Conservation (phyloP, 2,113 vertebrate species). For the Gymnogyps californianus region DNA sequence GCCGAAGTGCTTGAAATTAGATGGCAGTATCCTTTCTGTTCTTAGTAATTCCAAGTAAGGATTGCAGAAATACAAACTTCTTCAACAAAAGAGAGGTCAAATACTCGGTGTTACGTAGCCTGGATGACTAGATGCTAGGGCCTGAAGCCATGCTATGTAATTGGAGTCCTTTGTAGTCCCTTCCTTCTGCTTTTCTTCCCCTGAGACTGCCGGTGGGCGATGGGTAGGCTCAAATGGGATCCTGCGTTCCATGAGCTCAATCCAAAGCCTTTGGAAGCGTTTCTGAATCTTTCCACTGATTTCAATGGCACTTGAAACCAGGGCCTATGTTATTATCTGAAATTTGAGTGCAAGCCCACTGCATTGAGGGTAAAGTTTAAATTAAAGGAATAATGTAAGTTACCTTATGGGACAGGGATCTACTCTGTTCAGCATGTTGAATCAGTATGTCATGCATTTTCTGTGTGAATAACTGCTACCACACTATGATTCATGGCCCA, state of each 20-base stretch:
- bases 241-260: background rate
- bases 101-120: accelerated
- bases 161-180: background rate
- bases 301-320: background rate
- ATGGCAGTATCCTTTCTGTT: background rate
- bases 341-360: background rate
- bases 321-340: background rate
- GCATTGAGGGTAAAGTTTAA: background rate
- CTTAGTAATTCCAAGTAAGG: background rate
- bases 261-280: background rate
- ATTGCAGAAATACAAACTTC: background rate
- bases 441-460: background rate
- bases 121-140: background rate
- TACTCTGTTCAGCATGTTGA: background rate
- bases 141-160: background rate
- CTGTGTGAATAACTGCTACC: background rate
- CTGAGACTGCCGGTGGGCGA: background rate
- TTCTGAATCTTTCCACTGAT: background rate
- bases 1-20: background rate
- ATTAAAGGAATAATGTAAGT: background rate
- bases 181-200: background rate
- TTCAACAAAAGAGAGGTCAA: background rate
- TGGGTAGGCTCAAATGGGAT: background rate
- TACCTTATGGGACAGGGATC: background rate
- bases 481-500: background rate